Conservation (phyloP, 2,888 invertebrate species). For the Pollenia amentaria region DNA sequence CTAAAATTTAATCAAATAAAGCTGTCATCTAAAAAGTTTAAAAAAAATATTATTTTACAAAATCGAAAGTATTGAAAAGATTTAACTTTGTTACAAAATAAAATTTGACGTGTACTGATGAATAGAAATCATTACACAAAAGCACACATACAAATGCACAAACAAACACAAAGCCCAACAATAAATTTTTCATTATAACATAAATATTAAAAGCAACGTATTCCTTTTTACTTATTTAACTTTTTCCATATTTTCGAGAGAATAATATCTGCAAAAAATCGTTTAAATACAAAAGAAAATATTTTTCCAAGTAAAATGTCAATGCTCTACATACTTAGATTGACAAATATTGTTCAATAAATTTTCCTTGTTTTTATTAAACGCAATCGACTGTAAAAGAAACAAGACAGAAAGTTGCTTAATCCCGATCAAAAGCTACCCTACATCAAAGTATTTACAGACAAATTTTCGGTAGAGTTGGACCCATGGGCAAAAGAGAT, state of each 20-base stretch:
- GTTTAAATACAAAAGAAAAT: conserved; percentile 6
- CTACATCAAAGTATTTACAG: no score
- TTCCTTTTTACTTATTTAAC: conserved; percentile 2
- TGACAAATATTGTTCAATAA: conserved; percentile 22
- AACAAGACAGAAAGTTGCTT: neutral
- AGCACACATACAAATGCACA: neutral
- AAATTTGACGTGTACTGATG: neutral
- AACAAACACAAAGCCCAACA: neutral
- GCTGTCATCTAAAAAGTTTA: conserved; percentile 14
- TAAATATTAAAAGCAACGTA: neutral
- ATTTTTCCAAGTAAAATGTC: conserved; percentile 32
- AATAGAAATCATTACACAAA: neutral
- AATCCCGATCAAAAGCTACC: neutral
- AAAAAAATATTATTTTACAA: neutral
- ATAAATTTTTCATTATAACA: neutral
- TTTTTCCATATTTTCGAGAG: neutral
- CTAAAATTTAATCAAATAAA: conserved; percentile 6
- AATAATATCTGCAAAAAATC: neutral
- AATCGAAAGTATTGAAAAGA: neutral
- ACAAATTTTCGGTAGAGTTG: no score
- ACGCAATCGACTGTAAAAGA: conserved; percentile 1
- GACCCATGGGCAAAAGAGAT: no score
- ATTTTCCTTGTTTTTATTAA: neutral
- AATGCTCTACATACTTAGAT: conserved; percentile 8
- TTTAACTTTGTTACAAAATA: conserved; percentile 15